Evolutionary conservation across 1,140 invertebrate genomes (phyloP).

Genomic region (Lordiphosa mommai): DNA sequence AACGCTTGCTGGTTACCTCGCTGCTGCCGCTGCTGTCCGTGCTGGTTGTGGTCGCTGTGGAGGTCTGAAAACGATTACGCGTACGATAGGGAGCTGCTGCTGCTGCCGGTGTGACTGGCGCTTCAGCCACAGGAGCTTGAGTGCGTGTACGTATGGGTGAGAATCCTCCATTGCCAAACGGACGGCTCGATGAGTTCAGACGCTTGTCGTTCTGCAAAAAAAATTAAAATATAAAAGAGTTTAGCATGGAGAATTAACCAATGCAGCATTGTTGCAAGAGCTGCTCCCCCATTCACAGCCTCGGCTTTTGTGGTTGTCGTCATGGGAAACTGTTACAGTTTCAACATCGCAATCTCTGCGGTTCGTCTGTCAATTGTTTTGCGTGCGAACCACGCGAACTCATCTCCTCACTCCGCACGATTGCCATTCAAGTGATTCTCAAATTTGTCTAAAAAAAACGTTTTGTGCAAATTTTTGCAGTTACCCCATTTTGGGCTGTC

Average conservation of each 20-base stretch:
- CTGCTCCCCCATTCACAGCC: slow-evolving; percentile 39
- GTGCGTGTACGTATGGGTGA: slow-evolving; percentile 55
- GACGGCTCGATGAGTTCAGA: slow-evolving; percentile 41
- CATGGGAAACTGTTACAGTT: slow-evolving; percentile 76
- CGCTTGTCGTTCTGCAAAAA: slow-evolving; percentile 59
- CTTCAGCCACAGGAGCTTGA: slow-evolving; percentile 24
- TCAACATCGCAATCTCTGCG: slow-evolving; percentile 52
- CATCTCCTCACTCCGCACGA: slow-evolving; percentile 20
- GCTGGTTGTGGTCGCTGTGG: slow-evolving; percentile 28
- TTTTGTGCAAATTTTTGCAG: slow-evolving; percentile 59
- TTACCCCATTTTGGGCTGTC: slow-evolving; percentile 15
- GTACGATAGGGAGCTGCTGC: slow-evolving; percentile 42
- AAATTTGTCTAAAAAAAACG: slow-evolving; percentile 70
- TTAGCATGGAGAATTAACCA: background rate
- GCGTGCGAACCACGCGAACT: slow-evolving; percentile 47
- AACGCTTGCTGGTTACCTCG: slow-evolving; percentile 61
- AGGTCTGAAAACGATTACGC: slow-evolving; percentile 64
- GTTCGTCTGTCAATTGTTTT: slow-evolving; percentile 72
- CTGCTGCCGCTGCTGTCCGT: slow-evolving; percentile 26
- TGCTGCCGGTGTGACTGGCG: slow-evolving; percentile 28
- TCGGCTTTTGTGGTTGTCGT: slow-evolving; percentile 48
- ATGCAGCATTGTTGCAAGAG: slow-evolving; percentile 24
- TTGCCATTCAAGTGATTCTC: slow-evolving; percentile 55
- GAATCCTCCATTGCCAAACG: slow-evolving; percentile 70
- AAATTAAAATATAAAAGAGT: background rate